These are phyloP conservation scores for Thyatira batis DNA, from an alignment of 2,888 invertebrate species.

Conservation along the genomic window DNA sequence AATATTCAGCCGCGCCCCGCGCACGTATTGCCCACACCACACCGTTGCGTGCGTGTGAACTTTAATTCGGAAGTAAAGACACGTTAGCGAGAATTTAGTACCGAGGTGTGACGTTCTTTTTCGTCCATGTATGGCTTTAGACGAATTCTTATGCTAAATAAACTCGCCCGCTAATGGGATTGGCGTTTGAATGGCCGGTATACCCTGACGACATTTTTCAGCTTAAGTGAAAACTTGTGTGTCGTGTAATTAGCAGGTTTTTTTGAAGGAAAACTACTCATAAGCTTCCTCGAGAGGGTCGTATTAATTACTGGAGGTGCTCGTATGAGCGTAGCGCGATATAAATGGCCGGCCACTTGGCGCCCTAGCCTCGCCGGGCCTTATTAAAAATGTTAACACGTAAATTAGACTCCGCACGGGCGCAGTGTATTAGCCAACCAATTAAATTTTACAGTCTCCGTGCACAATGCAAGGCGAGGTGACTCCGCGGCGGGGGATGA, in stretches of 20 bases:
- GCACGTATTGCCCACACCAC: constrained; percentile 59
- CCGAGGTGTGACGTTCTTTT: constrained; percentile 65
- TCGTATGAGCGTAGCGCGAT: constrained; percentile 65
- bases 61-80: constrained; percentile 77
- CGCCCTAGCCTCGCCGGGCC: constrained; percentile 74
- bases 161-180: constrained; percentile 50
- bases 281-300: constrained; percentile 79
- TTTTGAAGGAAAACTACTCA: constrained; percentile 80
- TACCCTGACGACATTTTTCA: constrained; percentile 23
- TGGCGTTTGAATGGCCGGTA: constrained; percentile 36
- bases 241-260: constrained; percentile 76
- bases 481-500: constrained; percentile 52
- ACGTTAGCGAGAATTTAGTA: constrained; percentile 69
- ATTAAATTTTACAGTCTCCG: constrained; percentile 73
- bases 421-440: constrained; percentile 76
- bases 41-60: constrained; percentile 71
- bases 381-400: constrained; percentile 82
- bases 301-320: constrained; percentile 79
- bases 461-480: constrained; percentile 59
- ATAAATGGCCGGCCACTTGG: constrained; percentile 79
- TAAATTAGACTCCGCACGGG: constrained; percentile 74
- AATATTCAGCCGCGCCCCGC: constrained; percentile 74
- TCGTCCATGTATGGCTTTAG: constrained; percentile 34
- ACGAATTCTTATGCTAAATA: constrained; percentile 58
- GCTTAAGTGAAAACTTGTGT: constrained; percentile 52